These are phyloP conservation scores for Aleiodes sp. DNA, from an alignment of 1,140 invertebrate species.

Conservation along the genomic window DNA sequence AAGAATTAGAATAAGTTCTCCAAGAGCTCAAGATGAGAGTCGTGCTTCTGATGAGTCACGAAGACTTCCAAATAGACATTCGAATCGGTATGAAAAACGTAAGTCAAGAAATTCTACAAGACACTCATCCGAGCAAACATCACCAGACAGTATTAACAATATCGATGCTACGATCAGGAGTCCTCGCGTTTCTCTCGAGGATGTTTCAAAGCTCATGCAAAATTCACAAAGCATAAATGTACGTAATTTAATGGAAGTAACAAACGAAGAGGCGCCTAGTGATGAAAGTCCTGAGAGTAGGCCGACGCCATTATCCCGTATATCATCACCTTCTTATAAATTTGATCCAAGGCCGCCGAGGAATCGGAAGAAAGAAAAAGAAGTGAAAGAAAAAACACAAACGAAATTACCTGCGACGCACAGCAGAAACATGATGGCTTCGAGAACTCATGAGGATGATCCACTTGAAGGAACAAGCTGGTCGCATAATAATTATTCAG, in stretches of 20 bases:
- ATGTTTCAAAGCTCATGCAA: conserved; percentile 55
- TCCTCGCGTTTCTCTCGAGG: conserved; percentile 53
- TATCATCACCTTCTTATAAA: conserved; percentile 16
- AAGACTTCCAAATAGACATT: conserved; percentile 43
- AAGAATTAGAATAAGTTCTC: conserved; percentile 32
- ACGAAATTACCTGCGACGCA: neutral
- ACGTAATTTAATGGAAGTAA: conserved; percentile 26
- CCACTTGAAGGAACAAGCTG: conserved; percentile 62
- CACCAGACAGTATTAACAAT: conserved; percentile 12
- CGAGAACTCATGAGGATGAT: conserved; percentile 45
- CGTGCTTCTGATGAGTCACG: too few species aligned
- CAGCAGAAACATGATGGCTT: too few species aligned
- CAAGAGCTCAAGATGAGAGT: too few species aligned
- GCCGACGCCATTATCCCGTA: neutral
- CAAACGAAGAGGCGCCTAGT: neutral
- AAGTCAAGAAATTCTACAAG: neutral
- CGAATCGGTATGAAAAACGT: conserved; percentile 33
- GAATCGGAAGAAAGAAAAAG: neutral
- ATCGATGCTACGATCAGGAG: conserved; percentile 40
- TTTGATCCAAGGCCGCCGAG: neutral
- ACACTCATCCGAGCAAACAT: neutral
- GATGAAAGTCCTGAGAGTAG: neutral
- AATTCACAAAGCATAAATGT: conserved; percentile 57
- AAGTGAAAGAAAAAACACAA: neutral
- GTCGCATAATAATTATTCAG: conserved; percentile 44